These are phyloP conservation scores for Pandemis corylana DNA, from an alignment of 2,888 invertebrate genomes.

Conservation along the genomic window DNA sequence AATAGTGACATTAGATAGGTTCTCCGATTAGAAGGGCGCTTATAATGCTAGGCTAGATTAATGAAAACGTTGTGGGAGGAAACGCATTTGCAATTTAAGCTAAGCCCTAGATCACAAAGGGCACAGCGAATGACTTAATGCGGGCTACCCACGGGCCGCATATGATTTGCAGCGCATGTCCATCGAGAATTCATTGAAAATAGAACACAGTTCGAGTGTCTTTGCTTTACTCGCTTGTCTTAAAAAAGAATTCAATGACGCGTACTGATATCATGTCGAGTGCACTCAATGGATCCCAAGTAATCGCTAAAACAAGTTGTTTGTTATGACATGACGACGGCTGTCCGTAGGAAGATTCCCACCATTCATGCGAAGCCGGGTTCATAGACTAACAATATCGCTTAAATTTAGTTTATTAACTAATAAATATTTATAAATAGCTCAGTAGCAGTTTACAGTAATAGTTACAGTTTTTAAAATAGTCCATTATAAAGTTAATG, in stretches of 20 bases:
- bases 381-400: slow-evolving; percentile 15
- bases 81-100: slow-evolving; percentile 45
- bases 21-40: slow-evolving; percentile 12
- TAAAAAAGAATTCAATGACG: not conserved
- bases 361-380: slow-evolving; percentile 18
- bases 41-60: slow-evolving; percentile 32
- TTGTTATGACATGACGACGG: slow-evolving; percentile 12
- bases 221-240: not conserved
- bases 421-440: slow-evolving; percentile 48
- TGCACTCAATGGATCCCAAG: slow-evolving; percentile 25
- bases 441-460: slow-evolving; percentile 50
- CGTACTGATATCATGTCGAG: slow-evolving; percentile 10
- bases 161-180: slow-evolving; percentile 4
- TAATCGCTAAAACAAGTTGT: slow-evolving; percentile 28
- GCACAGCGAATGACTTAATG: slow-evolving; percentile 39
- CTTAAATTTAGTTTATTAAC: slow-evolving; percentile 35
- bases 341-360: slow-evolving; percentile 1
- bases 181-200: not conserved
- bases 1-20: not conserved
- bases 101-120: slow-evolving; percentile 45
- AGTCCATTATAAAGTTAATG: slow-evolving; percentile 65
- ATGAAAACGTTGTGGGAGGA: slow-evolving; percentile 47
- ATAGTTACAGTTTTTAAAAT: slow-evolving; percentile 47
- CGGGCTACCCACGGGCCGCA: slow-evolving; percentile 26
- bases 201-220: not conserved